Evolutionary conservation across 2,113 vertebrate genomes (phyloP).

Genomic region (Rallus limicola): DNA sequence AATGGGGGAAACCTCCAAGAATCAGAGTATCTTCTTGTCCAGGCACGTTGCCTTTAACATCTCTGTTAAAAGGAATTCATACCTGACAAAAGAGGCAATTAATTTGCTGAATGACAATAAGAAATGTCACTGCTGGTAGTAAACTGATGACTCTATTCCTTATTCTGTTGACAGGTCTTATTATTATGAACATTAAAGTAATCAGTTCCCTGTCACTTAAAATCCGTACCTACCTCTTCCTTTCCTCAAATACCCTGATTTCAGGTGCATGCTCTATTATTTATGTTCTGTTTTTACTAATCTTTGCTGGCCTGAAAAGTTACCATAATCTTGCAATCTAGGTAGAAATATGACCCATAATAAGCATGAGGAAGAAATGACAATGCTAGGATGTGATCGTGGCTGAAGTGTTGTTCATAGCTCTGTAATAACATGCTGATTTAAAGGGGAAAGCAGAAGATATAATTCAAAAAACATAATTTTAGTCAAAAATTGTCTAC

Average conservation of each 20-base stretch:
- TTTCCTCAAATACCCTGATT: conserved; percentile 1
- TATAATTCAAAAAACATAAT: background rate
- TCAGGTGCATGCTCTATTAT: background rate
- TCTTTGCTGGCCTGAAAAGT: background rate
- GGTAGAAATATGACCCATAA: background rate
- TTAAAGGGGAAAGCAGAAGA: background rate
- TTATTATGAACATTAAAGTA: conserved; percentile 57
- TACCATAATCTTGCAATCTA: background rate
- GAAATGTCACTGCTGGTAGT: conserved; percentile 35
- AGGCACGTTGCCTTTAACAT: conserved; percentile 19
- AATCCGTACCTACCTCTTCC: background rate
- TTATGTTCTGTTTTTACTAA: conserved; percentile 22
- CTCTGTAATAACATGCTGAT: background rate
- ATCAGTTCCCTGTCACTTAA: conserved; percentile 61
- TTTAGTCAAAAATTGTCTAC: background rate
- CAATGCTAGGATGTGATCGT: background rate
- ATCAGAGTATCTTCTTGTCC: background rate
- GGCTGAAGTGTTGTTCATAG: background rate
- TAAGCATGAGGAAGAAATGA: background rate
- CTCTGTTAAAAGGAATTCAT: conserved; percentile 45
- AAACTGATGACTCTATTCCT: conserved; percentile 64
- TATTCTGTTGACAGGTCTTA: conserved; percentile 51
- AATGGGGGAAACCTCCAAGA: background rate
- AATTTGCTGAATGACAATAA: conserved; percentile 46
- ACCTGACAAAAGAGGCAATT: conserved; percentile 63